These are phyloP conservation scores for Aphidius colemani DNA, from an alignment of 2,888 invertebrate species.

Conservation along the genomic window DNA sequence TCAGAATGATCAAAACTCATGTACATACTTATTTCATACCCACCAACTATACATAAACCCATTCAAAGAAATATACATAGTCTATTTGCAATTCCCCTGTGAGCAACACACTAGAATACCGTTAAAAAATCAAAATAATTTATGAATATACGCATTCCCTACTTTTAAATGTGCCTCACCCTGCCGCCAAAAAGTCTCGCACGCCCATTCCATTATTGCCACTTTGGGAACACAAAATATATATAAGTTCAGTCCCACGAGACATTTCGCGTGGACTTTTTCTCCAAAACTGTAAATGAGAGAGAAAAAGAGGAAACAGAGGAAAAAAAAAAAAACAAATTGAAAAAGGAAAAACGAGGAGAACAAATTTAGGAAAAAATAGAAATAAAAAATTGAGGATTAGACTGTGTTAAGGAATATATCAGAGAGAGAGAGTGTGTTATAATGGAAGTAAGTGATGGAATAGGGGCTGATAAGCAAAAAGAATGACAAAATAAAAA, in stretches of 20 bases:
- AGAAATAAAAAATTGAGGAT: no score
- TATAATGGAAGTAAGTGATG: slow-evolving; percentile 40
- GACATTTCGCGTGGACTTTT: slow-evolving; percentile 21
- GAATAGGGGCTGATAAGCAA: background rate
- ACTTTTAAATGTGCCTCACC: background rate
- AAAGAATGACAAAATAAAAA: no score
- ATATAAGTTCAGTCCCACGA: slow-evolving; percentile 22
- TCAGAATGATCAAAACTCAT: slow-evolving; percentile 9
- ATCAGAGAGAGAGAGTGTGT: background rate
- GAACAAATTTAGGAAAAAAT: background rate
- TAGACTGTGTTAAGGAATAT: no score
- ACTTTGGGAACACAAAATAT: slow-evolving; percentile 26
- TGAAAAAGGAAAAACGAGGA: slow-evolving; percentile 5
- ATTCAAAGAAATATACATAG: background rate
- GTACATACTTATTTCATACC: background rate
- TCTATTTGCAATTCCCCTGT: no score
- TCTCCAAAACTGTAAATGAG: background rate
- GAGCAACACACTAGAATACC: background rate
- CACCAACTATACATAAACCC: slow-evolving; percentile 3
- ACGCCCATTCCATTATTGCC: slow-evolving; percentile 30
- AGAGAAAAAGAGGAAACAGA: background rate
- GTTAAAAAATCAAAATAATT: slow-evolving; percentile 23
- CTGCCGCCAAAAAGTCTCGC: background rate
- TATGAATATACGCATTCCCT: slow-evolving; percentile 11
- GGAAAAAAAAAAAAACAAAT: background rate